A percentile compares a stretch with the other conserved stretches of the same genome.
phyloP scores from a whole-genome alignment of 2,113 vertebrate species.

The Poeciliopsis turrubarensis region DNA sequence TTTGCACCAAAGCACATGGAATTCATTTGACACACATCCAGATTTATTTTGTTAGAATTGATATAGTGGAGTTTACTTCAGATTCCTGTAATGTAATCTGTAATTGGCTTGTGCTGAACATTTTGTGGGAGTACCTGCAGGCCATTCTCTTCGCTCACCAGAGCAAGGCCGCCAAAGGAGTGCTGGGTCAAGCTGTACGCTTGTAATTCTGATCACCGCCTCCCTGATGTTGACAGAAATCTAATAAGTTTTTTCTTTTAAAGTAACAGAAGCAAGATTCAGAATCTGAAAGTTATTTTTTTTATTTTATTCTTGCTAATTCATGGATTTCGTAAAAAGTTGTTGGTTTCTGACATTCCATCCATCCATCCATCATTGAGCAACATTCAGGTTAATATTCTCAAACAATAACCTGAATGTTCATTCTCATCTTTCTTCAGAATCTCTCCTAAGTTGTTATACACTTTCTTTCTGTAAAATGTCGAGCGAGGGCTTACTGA shows the following conservation, averaged over 20 bases:
- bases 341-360: too few relatives aligned
- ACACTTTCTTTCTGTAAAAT: too few relatives aligned
- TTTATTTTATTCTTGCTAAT: background rate
- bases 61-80: slow-evolving; percentile 22
- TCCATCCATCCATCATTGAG: too few relatives aligned
- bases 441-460: too few relatives aligned
- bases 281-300: background rate
- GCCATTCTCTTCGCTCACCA: slow-evolving; percentile 63
- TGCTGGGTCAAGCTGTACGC: slow-evolving; percentile 63
- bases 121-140: slow-evolving; percentile 54
- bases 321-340: background rate
- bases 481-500: too few relatives aligned
- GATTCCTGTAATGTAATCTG: slow-evolving; percentile 26
- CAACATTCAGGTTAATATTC: too few relatives aligned
- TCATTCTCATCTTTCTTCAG: too few relatives aligned
- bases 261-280: slow-evolving; percentile 14
- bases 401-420: too few relatives aligned
- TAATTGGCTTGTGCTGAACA: slow-evolving; percentile 40
- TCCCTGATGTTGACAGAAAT: slow-evolving; percentile 49
- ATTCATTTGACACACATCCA: background rate
- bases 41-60: slow-evolving; percentile 3
- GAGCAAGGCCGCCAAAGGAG: slow-evolving; percentile 55
- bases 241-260: slow-evolving; percentile 9
- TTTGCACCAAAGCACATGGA: too few relatives aligned
- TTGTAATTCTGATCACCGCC: slow-evolving; percentile 31